phyloP scores from a whole-genome alignment of 2,797 vertebrate species.

The Protosalanx chinensis region DNA sequence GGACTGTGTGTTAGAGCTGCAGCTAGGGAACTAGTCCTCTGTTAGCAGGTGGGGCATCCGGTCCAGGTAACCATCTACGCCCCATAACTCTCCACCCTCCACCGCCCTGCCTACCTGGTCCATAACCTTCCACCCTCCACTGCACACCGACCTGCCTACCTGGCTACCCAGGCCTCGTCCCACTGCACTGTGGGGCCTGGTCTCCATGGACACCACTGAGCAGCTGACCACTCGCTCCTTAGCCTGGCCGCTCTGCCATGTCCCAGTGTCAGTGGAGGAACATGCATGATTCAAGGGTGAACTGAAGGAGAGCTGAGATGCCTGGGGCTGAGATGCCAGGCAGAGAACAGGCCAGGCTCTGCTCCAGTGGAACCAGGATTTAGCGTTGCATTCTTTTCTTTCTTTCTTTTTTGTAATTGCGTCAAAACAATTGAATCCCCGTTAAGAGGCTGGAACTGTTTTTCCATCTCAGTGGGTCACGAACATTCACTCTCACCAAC shows the following conservation, averaged over 20 bases:
- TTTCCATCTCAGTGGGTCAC: not conserved
- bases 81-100: not conserved
- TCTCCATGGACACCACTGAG: conserved; percentile 24
- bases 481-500: too few relatives aligned
- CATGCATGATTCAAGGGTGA: conserved; percentile 6
- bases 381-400: too few relatives aligned
- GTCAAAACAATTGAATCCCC: too few relatives aligned
- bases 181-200: conserved; percentile 10
- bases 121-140: not conserved
- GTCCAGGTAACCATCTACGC: not conserved
- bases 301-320: conserved; percentile 26
- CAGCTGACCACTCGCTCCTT: not conserved
- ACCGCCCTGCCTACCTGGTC: conserved; percentile 34
- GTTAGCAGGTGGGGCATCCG: too few relatives aligned
- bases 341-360: conserved; percentile 17
- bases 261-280: conserved; percentile 9
- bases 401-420: too few relatives aligned
- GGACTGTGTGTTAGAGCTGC: not conserved
- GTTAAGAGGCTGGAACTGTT: not conserved
- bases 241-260: not conserved
- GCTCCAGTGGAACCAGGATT: conserved; percentile 23
- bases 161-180: conserved; percentile 44
- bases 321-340: not conserved
- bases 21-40: not conserved
- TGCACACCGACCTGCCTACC: conserved; percentile 12